Evolutionary conservation across 92 coral and sea anemone genomes (phyloP), one percentile per base, ranked within the genome.

Genomic region (Porites cylindrica): DNA sequence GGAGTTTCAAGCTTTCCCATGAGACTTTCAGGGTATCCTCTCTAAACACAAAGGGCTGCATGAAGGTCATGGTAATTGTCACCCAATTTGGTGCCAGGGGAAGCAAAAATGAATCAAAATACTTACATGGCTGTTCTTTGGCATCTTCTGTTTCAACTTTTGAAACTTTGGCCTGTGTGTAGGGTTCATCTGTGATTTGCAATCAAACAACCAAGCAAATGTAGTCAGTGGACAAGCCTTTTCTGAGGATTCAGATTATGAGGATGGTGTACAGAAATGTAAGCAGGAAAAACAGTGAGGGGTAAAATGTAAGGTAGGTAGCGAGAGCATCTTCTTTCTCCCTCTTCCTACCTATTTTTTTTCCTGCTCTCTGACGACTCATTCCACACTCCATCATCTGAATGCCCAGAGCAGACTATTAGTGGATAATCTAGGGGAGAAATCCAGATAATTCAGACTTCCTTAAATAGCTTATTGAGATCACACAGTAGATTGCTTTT

Each of bases 61-160:
- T 38, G 47, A 38, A 38, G 47, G 47, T 38, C 47, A 38, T 38
- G 47, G 47, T 4, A 38, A 38, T 38, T 38, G 47, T 38, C 14
- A 56, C 11, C 11, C 61, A 56, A 10, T 1, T 20, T 20, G 43
- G 38, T 24, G 6, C 72, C 4, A 67, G 24, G 2, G 13, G 43
- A 29, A 12, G 61, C 16, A 8, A 56, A 23, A 7, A 21, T n/a
- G 38, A 68, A 18, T 26, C 68, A 19, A 14, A 16, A 64, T 64
- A 19, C 61, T 56, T 14, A 56, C 61, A 10, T 56, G 11, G 61
- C 16, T 56, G 61, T 77, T 17, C 70, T 54, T 29, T 32, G 20
- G 7, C 38, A 38, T 61, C 78, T 75, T 11, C 78, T 52, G 1
- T 21, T 56, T 75, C 78, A 75, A 52, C 78, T 12, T 75, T 75